Conservation (phyloP, 2,888 invertebrate species). For the Spatulosminthurus flaviceps region DNA sequence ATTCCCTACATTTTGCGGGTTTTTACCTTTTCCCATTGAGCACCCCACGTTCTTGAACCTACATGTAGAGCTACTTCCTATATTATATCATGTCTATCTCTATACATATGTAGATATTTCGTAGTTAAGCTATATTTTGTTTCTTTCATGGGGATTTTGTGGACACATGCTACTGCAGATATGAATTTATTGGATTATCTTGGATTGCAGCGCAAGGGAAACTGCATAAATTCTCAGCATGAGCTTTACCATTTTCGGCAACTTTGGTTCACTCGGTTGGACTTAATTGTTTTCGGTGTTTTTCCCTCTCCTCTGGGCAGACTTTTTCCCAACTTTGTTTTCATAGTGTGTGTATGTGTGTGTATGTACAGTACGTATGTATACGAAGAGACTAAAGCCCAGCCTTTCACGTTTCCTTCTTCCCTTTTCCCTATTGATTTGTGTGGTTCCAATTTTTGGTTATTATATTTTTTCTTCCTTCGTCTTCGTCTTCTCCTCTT, state of each 20-base stretch:
- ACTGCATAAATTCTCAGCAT: constrained; percentile 51
- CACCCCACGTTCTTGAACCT: constrained; percentile 8
- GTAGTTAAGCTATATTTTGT: constrained; percentile 36
- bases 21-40: not conserved
- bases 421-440: constrained; percentile 18
- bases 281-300: constrained; percentile 50
- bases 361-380: no score
- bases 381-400: no score
- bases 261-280: constrained; percentile 48
- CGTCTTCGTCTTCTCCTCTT: not conserved
- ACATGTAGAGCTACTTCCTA: no score
- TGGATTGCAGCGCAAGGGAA: constrained; percentile 44
- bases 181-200: constrained; percentile 51
- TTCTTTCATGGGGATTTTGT: constrained; percentile 46
- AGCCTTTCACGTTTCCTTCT: not conserved
- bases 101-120: no score
- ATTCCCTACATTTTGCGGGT: not conserved
- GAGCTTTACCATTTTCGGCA: constrained; percentile 42
- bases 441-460: constrained; percentile 7
- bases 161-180: constrained; percentile 47
- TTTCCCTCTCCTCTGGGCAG: constrained; percentile 32
- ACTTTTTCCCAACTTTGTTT: constrained; percentile 18
- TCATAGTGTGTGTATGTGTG: no score
- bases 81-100: no score
- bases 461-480: not conserved